These are phyloP conservation scores for Denticeps clupeoides DNA, from an alignment of 2,797 vertebrate genomes.

Conservation along the genomic window DNA sequence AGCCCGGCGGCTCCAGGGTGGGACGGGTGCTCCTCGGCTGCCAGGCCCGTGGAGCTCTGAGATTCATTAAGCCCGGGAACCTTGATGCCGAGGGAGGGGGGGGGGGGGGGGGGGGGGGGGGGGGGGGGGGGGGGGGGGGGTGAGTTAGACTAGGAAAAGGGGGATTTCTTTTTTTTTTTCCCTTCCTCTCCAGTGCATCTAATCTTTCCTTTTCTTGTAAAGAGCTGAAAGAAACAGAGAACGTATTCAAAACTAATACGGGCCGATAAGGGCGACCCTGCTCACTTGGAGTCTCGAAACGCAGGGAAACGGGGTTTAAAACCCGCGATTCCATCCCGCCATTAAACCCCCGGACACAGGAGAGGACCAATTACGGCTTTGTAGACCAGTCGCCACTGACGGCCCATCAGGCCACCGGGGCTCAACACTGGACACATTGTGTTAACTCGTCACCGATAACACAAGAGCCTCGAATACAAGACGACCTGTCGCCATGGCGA, in stretches of 20 bases:
- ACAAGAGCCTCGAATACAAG: not conserved
- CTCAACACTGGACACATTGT: too few relatives aligned
- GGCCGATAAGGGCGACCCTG: not conserved
- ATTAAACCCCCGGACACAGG: too few relatives aligned
- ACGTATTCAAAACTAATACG: not conserved
- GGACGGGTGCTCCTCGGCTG: slow-evolving; percentile 25
- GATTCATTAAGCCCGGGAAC: slow-evolving; percentile 44
- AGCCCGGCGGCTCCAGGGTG: slow-evolving; percentile 28
- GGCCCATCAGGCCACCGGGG: not conserved
- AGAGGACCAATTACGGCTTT: not conserved
- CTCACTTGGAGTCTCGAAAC: slow-evolving; percentile 8
- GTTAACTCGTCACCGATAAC: not conserved
- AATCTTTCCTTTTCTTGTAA: too few relatives aligned
- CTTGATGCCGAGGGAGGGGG: slow-evolving; percentile 14
- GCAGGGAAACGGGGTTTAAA: slow-evolving; percentile 8
- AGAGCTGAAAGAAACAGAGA: too few relatives aligned
- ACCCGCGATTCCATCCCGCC: slow-evolving; percentile 9
- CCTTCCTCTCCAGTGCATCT: too few relatives aligned
- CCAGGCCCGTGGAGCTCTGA: slow-evolving; percentile 36
- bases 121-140: not conserved
- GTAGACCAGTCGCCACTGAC: not conserved
- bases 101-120: not conserved
- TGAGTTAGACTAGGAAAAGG: slow-evolving; percentile 2
- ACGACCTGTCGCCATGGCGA: not conserved
- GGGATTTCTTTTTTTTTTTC: not conserved